Percentiles rank a stretch among this genome's conserved stretches.
Evolutionary conservation across 2,113 vertebrate species (phyloP).

Genomic region (Neogale vison): DNA sequence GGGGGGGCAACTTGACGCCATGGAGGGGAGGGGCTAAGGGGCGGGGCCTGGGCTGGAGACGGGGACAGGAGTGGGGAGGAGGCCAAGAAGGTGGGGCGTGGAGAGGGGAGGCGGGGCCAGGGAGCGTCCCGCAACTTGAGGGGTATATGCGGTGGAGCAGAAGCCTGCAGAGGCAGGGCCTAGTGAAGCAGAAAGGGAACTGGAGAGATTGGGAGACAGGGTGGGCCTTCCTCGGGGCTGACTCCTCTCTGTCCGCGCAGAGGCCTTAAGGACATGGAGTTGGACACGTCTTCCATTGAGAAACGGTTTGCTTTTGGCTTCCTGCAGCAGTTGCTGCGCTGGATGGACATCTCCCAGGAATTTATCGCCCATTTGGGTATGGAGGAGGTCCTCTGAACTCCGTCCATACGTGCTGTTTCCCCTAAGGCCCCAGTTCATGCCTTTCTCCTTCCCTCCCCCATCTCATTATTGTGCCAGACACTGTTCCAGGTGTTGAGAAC

Average conservation of each 20-base stretch:
- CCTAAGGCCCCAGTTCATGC: not conserved
- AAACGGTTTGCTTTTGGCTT: slow-evolving; percentile 97
- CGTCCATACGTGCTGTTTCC: rapidly evolving
- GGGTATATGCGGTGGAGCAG: not conserved
- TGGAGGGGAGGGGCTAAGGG: no score
- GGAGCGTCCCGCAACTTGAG: not conserved
- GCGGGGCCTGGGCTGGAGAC: no score
- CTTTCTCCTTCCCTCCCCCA: not conserved
- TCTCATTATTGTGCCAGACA: not conserved
- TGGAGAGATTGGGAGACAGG: not conserved
- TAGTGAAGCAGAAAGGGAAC: rapidly evolving
- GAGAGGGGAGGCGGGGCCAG: not conserved
- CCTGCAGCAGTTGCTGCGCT: slow-evolving; percentile 94
- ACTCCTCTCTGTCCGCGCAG: slow-evolving; percentile 74
- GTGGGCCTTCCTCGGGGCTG: not conserved
- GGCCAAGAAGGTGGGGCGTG: not conserved
- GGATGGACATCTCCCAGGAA: slow-evolving; percentile 97
- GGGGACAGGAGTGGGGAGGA: not conserved
- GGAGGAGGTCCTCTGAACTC: no score
- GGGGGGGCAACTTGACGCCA: rapidly evolving
- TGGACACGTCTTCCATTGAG: slow-evolving; percentile 96
- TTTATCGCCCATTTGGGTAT: slow-evolving; percentile 95
- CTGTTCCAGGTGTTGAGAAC: not conserved
- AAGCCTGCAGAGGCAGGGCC: not conserved
- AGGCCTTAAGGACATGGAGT: slow-evolving; percentile 96